phyloP scores from a whole-genome alignment of 2,797 vertebrate genomes.

The Hybognathus amarus region DNA sequence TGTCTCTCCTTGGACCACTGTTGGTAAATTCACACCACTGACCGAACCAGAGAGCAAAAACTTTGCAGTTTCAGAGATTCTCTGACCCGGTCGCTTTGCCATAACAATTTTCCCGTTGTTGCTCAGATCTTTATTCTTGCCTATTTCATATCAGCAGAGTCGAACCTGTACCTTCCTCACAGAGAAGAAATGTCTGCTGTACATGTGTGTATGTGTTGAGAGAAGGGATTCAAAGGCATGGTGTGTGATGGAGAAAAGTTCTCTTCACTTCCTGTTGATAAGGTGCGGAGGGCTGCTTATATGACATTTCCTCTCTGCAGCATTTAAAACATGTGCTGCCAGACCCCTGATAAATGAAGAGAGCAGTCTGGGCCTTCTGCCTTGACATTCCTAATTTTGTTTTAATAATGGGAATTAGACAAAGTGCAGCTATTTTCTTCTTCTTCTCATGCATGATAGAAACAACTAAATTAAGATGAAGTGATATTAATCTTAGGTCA shows the following conservation, averaged over 20 bases:
- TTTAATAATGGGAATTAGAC: constrained; percentile 4
- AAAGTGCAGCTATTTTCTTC: background rate
- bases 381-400: constrained; percentile 28
- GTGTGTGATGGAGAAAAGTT: constrained; percentile 21
- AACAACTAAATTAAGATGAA: background rate
- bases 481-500: constrained; percentile 7
- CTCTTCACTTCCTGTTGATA: constrained; percentile 58
- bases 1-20: too few relatives aligned
- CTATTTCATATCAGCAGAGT: background rate
- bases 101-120: too few relatives aligned
- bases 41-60: too few relatives aligned
- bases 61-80: too few relatives aligned
- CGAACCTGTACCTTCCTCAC: background rate
- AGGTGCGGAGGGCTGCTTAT: constrained; percentile 60
- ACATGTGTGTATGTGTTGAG: background rate
- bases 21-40: too few relatives aligned
- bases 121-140: too few relatives aligned
- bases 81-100: too few relatives aligned
- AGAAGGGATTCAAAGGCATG: constrained; percentile 10
- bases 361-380: constrained; percentile 8
- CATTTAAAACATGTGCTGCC: constrained; percentile 46
- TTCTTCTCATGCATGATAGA: constrained; percentile 3
- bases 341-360: constrained; percentile 54
- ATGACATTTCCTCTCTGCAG: constrained; percentile 56
- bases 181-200: background rate